Evolutionary conservation across 2,113 vertebrate genomes (phyloP).

Genomic region (Uropsilus gracilis): DNA sequence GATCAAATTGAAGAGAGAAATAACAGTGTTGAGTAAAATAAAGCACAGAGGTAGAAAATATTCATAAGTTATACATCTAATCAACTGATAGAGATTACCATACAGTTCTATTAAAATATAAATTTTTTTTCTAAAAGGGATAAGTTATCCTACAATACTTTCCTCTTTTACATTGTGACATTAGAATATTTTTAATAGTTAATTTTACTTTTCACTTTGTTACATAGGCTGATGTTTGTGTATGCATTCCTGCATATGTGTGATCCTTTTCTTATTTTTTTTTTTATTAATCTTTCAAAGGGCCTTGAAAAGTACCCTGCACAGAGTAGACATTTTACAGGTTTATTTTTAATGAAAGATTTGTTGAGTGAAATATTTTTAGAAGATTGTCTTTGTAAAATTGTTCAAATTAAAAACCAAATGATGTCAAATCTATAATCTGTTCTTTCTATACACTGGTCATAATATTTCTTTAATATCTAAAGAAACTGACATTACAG

Average conservation of each 20-base stretch:
- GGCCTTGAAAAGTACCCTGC: neutral
- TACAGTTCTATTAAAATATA: neutral
- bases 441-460: conserved; percentile 28
- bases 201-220: neutral
- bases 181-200: neutral
- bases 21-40: neutral
- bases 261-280: too few species aligned
- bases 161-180: neutral
- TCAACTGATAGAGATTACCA: neutral
- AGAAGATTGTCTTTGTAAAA: neutral
- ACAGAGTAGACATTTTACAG: conserved; percentile 21
- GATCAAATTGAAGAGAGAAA: neutral
- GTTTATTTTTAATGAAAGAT: conserved; percentile 24
- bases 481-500: conserved; percentile 60
- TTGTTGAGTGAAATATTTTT: conserved; percentile 1
- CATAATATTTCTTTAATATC: conserved; percentile 70
- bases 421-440: conserved; percentile 46
- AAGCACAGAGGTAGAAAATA: neutral
- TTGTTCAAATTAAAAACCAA: conserved; percentile 49
- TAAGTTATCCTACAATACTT: neutral
- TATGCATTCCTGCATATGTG: neutral
- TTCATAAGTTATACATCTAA: neutral
- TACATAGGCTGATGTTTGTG: neutral
- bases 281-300: neutral
- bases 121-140: neutral